These are phyloP conservation scores for Burhinus bistriatus DNA, from an alignment of 2,113 vertebrate species.

Conservation along the genomic window DNA sequence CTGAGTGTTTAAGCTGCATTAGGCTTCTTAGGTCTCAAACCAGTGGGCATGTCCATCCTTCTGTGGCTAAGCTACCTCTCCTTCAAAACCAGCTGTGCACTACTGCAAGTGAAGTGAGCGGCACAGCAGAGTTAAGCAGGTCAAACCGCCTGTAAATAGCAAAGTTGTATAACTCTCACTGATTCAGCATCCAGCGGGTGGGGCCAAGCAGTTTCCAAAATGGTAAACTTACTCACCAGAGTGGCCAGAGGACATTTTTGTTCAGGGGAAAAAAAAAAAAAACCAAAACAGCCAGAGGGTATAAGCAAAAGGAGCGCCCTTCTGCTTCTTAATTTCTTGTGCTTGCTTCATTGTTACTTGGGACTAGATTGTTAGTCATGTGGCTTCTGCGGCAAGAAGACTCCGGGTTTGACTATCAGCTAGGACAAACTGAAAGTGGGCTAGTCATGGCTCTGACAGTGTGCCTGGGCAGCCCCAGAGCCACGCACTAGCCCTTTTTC, in stretches of 20 bases:
- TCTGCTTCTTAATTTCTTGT: not conserved
- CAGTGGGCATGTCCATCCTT: accelerated
- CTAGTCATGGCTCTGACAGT: not conserved
- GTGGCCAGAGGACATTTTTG: not conserved
- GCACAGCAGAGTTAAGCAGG: not conserved
- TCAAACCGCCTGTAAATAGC: not conserved
- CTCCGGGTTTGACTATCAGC: not conserved
- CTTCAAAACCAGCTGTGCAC: not conserved
- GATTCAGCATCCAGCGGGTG: not conserved
- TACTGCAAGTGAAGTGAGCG: not conserved
- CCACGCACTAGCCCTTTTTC: not conserved
- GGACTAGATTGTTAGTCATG: not conserved
- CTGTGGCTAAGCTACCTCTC: not conserved
- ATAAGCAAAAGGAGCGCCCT: not conserved
- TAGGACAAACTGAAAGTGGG: not conserved
- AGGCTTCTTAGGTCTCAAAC: not conserved
- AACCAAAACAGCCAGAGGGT: not conserved
- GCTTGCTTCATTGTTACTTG: accelerated
- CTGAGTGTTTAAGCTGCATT: not conserved
- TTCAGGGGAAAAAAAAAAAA: not conserved
- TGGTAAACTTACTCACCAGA: not conserved
- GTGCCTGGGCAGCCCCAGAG: not conserved
- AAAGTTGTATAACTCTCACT: not conserved
- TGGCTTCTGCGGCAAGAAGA: not conserved
- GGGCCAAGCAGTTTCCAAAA: not conserved